phyloP scores from a whole-genome alignment of 1,140 invertebrate genomes.

The Leptoteleia sp. region DNA sequence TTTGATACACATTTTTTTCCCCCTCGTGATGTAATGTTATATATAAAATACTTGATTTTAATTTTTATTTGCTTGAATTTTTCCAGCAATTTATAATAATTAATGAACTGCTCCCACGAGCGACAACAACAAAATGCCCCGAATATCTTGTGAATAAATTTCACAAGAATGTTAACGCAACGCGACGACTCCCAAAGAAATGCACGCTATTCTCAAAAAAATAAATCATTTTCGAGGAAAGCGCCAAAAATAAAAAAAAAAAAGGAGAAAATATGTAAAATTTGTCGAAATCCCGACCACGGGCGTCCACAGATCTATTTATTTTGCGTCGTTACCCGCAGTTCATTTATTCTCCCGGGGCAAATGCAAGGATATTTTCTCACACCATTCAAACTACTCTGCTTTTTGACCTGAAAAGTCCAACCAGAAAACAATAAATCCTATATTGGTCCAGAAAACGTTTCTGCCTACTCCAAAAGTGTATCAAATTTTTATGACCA shows the following conservation, averaged over 20 bases:
- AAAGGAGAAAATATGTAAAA: constrained; percentile 3
- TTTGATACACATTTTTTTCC: no score
- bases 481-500: constrained; percentile 21
- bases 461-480: constrained; percentile 1
- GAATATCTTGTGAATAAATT: not conserved
- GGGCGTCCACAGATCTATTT: constrained; percentile 1
- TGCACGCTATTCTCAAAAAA: not conserved
- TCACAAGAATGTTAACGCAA: not conserved
- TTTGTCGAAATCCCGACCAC: not conserved
- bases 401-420: not conserved
- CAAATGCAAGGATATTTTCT: not conserved
- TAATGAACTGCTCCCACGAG: no score
- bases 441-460: constrained; percentile 8
- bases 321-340: constrained; percentile 3
- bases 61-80: no score
- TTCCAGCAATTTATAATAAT: no score
- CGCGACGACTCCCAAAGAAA: not conserved
- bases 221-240: constrained; percentile 2
- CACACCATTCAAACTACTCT: constrained; percentile 4
- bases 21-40: no score
- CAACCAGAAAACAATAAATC: constrained; percentile 8
- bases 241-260: not conserved
- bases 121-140: no score
- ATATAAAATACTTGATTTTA: no score
- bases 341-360: constrained; percentile 7